A percentile compares a stretch with the other conserved stretches of the same genome.
Conservation (phyloP, 2,113 vertebrate species). For the Gavialis gangeticus region DNA sequence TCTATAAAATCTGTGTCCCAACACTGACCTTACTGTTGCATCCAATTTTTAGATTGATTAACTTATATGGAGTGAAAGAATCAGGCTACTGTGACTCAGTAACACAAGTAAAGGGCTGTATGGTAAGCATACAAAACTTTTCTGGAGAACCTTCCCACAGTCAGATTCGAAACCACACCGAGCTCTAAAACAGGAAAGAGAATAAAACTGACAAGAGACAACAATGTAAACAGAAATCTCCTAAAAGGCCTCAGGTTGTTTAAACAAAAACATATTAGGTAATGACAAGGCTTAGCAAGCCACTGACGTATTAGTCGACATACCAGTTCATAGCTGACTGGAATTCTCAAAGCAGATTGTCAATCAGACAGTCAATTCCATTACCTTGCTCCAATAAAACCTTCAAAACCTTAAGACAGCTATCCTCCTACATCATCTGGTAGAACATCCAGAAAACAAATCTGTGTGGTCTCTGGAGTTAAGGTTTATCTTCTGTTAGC, state of each 20-base stretch:
- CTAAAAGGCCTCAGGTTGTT: neutral
- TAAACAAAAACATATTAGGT: slow-evolving; percentile 42
- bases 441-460: neutral
- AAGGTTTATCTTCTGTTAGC: neutral
- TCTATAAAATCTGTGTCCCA: neutral
- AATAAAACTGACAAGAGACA: neutral
- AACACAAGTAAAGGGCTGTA: neutral
- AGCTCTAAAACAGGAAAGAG: neutral
- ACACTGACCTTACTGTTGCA: neutral
- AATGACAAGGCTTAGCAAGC: slow-evolving; percentile 55
- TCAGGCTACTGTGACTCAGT: neutral
- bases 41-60: neutral
- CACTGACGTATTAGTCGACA: slow-evolving; percentile 58
- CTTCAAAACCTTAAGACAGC: slow-evolving; percentile 48
- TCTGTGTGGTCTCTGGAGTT: rapidly evolving
- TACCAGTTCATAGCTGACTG: slow-evolving; percentile 50
- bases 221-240: neutral
- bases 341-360: slow-evolving; percentile 70
- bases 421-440: neutral
- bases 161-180: neutral
- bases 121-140: neutral
- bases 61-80: neutral
- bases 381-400: slow-evolving; percentile 34
- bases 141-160: rapidly evolving
- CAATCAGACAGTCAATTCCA: slow-evolving; percentile 65